phyloP scores from a whole-genome alignment of 2,888 invertebrate genomes.

The Mythimna vitellina region DNA sequence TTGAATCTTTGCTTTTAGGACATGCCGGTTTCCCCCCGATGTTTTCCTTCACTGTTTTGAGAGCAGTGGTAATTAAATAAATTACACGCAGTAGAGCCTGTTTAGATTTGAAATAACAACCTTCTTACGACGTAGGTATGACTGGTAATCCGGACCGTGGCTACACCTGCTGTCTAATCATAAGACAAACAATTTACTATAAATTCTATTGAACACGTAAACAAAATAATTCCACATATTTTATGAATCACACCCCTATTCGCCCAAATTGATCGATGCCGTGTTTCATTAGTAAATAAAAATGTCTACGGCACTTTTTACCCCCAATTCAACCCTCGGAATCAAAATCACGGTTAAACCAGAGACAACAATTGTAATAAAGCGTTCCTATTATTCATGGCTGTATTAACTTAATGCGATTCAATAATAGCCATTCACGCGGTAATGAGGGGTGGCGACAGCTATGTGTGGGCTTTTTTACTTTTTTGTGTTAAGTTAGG shows the following conservation, averaged over 20 bases:
- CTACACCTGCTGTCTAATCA: no score
- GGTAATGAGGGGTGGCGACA: slow-evolving; percentile 57
- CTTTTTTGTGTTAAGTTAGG: slow-evolving; percentile 44
- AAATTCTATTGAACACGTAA: not conserved
- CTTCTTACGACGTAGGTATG: no score
- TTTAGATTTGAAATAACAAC: no score
- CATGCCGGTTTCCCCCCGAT: no score
- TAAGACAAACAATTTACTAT: not conserved
- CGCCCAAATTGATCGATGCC: slow-evolving; percentile 50
- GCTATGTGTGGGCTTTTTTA: slow-evolving; percentile 55
- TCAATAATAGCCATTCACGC: slow-evolving; percentile 74
- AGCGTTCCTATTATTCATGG: slow-evolving; percentile 77
- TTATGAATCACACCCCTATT: slow-evolving; percentile 13
- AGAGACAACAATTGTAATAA: slow-evolving; percentile 76
- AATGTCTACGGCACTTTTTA: slow-evolving; percentile 52
- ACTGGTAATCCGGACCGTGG: no score
- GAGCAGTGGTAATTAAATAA: no score
- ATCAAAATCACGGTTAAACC: slow-evolving; percentile 68
- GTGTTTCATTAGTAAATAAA: slow-evolving; percentile 58
- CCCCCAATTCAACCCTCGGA: slow-evolving; percentile 63
- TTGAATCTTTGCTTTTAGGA: no score
- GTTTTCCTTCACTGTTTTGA: no score
- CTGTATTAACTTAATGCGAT: slow-evolving; percentile 80
- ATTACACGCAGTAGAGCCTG: no score
- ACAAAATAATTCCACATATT: slow-evolving; percentile 4